Percentiles rank a stretch among this genome's conserved stretches.
Conservation (phyloP, 2,797 vertebrate genomes). For the Aulostomus chinensis region DNA sequence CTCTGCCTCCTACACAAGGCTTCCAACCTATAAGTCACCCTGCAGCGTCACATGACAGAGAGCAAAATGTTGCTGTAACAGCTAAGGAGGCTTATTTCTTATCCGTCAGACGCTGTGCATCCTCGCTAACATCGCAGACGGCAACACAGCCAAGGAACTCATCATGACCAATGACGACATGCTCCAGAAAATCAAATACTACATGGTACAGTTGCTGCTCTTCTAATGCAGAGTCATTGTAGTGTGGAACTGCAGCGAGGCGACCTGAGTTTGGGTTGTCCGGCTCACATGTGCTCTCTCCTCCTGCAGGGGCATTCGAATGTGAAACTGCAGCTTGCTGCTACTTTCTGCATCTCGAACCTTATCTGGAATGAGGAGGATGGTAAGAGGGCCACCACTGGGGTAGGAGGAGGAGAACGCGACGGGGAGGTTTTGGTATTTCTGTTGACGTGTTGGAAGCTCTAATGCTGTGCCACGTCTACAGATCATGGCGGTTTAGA, state of each 20-base stretch:
- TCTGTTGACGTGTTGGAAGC: too few relatives aligned
- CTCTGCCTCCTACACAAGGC: too few relatives aligned
- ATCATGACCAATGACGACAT: conserved; percentile 99
- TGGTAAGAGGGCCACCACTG: conserved; percentile 79
- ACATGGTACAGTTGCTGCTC: conserved; percentile 84
- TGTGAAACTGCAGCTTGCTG: conserved; percentile 95
- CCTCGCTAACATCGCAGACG: conserved; percentile 95
- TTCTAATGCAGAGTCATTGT: neutral
- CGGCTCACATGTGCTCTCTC: conserved; percentile 15
- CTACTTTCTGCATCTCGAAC: conserved; percentile 98
- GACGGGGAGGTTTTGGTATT: too few relatives aligned
- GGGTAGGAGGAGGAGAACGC: neutral
- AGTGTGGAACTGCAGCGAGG: neutral
- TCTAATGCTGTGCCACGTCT: too few relatives aligned
- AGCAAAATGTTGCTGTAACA: too few relatives aligned
- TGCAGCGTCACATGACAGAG: too few relatives aligned
- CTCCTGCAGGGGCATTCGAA: conserved; percentile 92
- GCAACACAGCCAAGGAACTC: conserved; percentile 96
- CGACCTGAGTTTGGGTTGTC: neutral
- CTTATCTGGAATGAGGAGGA: conserved; percentile 99
- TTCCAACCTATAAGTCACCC: too few relatives aligned
- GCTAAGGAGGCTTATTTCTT: neutral
- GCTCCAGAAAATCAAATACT: conserved; percentile 98
- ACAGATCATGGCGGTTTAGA: too few relatives aligned
- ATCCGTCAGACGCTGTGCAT: conserved; percentile 92